phyloP scores from a whole-genome alignment of 2,113 vertebrate species.

The Lophura nycthemera region DNA sequence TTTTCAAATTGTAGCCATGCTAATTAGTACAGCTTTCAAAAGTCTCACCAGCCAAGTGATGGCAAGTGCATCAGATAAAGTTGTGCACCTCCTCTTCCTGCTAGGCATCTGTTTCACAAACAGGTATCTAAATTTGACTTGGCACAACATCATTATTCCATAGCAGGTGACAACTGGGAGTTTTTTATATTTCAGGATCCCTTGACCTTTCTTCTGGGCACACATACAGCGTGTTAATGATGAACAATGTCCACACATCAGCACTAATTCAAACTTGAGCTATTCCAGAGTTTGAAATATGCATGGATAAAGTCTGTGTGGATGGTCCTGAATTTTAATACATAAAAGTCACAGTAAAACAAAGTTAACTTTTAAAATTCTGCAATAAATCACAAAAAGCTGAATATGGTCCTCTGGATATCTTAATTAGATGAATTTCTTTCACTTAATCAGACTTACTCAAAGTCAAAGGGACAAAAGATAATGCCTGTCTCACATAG shows the following conservation, averaged over 20 bases:
- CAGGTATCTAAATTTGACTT: neutral
- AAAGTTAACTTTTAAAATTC: constrained; percentile 76
- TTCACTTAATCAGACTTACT: constrained; percentile 56
- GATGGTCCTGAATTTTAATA: constrained; percentile 77
- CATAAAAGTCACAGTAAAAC: constrained; percentile 70
- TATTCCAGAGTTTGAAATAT: constrained; percentile 76
- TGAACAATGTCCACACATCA: constrained; percentile 76
- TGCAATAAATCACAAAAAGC: constrained; percentile 72
- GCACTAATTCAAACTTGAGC: constrained; percentile 76
- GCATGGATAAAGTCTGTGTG: constrained; percentile 64
- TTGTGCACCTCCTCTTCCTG: neutral
- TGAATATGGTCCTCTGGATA: constrained; percentile 59
- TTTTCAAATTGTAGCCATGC: neutral
- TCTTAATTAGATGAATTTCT: constrained; percentile 72
- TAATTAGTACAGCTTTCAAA: neutral
- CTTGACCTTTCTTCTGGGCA: constrained; percentile 73
- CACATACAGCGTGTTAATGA: constrained; percentile 69
- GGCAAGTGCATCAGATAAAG: neutral
- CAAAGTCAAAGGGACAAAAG: constrained; percentile 67
- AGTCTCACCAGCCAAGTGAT: neutral
- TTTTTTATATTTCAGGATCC: constrained; percentile 61
- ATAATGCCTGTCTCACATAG: neutral
- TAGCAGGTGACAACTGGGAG: constrained; percentile 43
- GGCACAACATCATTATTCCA: constrained; percentile 44
- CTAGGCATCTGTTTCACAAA: neutral